phyloP scores from a whole-genome alignment of 2,113 vertebrate species.

The Siniperca chuatsi region DNA sequence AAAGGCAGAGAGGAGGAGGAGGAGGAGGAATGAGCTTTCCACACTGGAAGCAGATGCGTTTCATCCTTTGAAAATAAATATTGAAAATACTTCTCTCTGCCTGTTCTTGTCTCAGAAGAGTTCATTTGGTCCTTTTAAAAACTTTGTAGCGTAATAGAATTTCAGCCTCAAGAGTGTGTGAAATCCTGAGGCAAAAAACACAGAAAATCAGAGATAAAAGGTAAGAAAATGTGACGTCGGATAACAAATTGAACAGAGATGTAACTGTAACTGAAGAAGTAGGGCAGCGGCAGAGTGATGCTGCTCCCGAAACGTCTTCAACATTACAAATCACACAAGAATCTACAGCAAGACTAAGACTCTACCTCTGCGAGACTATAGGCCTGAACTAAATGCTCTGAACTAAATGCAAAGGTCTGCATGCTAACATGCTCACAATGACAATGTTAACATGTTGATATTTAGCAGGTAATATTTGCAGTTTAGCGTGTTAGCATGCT shows the following conservation, averaged over 20 bases:
- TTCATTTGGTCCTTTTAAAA: slow-evolving; percentile 20
- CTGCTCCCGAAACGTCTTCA: background rate
- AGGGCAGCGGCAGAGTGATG: background rate
- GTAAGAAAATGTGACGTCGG: background rate
- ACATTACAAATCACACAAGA: background rate
- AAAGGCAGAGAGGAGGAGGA: slow-evolving; percentile 39
- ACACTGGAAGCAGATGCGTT: slow-evolving; percentile 57
- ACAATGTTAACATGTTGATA: background rate
- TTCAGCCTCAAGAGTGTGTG: background rate
- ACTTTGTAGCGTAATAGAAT: background rate
- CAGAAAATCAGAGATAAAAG: background rate
- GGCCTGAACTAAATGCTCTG: background rate
- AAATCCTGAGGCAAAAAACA: background rate
- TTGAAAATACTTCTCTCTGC: slow-evolving; percentile 59
- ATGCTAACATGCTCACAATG: background rate
- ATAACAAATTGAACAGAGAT: background rate
- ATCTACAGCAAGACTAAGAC: background rate
- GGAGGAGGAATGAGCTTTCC: slow-evolving; percentile 24
- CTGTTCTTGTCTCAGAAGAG: slow-evolving; percentile 61
- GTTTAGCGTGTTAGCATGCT: background rate
- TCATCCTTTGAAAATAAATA: slow-evolving; percentile 73
- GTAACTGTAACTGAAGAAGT: background rate
- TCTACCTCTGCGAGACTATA: background rate
- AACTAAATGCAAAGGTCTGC: background rate
- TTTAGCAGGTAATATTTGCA: background rate